Conservation (phyloP, 2,888 invertebrate genomes). For the Podabrus alpinus region DNA sequence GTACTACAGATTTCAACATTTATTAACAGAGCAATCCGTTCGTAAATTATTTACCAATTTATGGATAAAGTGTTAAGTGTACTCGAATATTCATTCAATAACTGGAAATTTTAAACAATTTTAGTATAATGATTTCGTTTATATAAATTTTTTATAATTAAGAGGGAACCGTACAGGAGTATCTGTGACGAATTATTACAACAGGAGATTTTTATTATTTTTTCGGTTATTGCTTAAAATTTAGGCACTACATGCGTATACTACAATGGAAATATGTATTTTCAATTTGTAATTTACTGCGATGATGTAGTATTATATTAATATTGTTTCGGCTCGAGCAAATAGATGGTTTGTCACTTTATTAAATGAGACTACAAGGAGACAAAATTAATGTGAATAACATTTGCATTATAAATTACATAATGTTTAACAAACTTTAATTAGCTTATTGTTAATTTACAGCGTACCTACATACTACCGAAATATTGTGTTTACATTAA, state of each 20-base stretch:
- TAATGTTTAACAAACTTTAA: not conserved
- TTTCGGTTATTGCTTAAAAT: too few relatives aligned
- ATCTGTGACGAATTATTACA: too few relatives aligned
- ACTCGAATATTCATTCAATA: not conserved
- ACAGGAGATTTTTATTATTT: too few relatives aligned
- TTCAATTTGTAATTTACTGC: not conserved
- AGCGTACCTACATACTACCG: not conserved
- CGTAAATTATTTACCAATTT: not conserved
- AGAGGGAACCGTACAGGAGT: too few relatives aligned
- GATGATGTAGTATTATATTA: not conserved
- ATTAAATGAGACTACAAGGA: constrained; percentile 1
- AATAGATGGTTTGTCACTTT: not conserved
- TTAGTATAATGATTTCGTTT: too few relatives aligned
- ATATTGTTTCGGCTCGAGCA: not conserved
- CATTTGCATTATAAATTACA: not conserved
- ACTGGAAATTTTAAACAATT: not conserved
- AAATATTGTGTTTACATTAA: not conserved
- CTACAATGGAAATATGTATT: too few relatives aligned
- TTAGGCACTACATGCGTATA: too few relatives aligned
- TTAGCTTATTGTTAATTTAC: not conserved
- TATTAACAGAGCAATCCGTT: not conserved
- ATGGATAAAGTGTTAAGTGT: not conserved
- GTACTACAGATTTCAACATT: too few relatives aligned
- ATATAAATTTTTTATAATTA: too few relatives aligned
- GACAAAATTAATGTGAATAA: constrained; percentile 4